Base-by-base conservation (phyloP, 2,888 invertebrate genomes). In the Nyleta sp. region DNA sequence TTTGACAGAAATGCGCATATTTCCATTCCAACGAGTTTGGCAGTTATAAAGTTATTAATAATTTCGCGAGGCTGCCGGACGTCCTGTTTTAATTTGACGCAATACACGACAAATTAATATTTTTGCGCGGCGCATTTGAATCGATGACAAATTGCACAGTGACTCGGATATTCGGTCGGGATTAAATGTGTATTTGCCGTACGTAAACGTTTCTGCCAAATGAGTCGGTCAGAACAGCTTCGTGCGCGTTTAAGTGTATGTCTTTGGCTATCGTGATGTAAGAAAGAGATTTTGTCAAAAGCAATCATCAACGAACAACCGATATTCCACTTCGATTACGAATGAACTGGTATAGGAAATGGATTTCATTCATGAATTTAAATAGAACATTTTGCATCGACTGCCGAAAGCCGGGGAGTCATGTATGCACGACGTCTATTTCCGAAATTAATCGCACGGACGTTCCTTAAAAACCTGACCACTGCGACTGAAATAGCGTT, bases 291-390 rank as follows among this genome's bases (percentile, higher is more conserved):
- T 60, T 70, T 42, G 70, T 60, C 60, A 52, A 60, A 60, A 59
- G 68, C 70, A 60, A 60, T 60, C 60, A 42, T 52, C 60, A 44
- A 33, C 44, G 59, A 60, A 52, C 52, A 59, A 52, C 70, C 35
- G 70, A 70, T 70, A 70, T 70, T 70, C 44, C 67, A 38, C 55
- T 57, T 48, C 71, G 44, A 53, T 60, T 62, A 28, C 71, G 60
- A 71, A 52, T 62, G 52, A 62, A 46, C 52, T 46, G 20, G 52
- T 18, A 71, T 42, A 35, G 53, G 42, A 71, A 71, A 53, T 71
- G 53, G 60, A 62, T 71, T 44, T 60, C 71, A 71, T 71, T 71
- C 60, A 71, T 60, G 52, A 60, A 71, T 71, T 71, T 60, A 62
- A 71, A 71, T 71, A 53, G 53, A 60, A 71, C 71, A 46, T 42